Base-by-base conservation (phyloP, 2,797 vertebrate genomes). In the Gymnodraco acuticeps region DNA sequence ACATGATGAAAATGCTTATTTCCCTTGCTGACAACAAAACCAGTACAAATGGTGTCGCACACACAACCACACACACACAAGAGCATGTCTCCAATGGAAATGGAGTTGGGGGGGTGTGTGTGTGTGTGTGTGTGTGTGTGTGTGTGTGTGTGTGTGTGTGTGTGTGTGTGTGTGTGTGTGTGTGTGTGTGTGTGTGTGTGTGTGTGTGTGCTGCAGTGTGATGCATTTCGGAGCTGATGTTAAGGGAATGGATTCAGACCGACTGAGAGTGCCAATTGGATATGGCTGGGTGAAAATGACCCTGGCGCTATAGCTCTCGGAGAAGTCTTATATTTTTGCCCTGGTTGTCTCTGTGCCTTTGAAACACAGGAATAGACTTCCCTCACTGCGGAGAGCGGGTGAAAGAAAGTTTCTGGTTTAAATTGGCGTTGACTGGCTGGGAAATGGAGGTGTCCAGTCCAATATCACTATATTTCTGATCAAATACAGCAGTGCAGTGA, bases 1-100 rank as follows among this genome's bases (percentile, higher is more conserved):
- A 68, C 69, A 86, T 89, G 89, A 93, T 91, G 87, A 89, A 90
- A 90, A 89, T 88, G 81, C 87, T 89, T 88, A 91, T 92, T 92
- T 88, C 77, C 82, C 80, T 74, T 16, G 80, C 85, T 87, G 88
- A 93, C 90, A 91, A 87, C 88, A 82, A 85, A 90, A 89, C 79
- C 86, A 76, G 80, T 89, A 87, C 82, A 89, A 87, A 91, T 89
- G 78, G 74, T 69, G 38, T 3, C 66, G 64, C 72, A 54, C 47
- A 67, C 62, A 42, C 54, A 51, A 51, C 43, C 70, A 66, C 65
- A 69, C 62, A 42, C 54, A 51, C 53, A 1, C 61, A 0, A 1
- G 27, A 65, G 64, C 72, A 58, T 56, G 83, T 85, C 82, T 88
- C 78, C 51, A 71, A 59, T 73, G 70, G 63, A 74, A 79, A 81